These are phyloP conservation scores for Drosophila littoralis DNA, from an alignment of 1,140 invertebrate genomes.

Conservation along the genomic window DNA sequence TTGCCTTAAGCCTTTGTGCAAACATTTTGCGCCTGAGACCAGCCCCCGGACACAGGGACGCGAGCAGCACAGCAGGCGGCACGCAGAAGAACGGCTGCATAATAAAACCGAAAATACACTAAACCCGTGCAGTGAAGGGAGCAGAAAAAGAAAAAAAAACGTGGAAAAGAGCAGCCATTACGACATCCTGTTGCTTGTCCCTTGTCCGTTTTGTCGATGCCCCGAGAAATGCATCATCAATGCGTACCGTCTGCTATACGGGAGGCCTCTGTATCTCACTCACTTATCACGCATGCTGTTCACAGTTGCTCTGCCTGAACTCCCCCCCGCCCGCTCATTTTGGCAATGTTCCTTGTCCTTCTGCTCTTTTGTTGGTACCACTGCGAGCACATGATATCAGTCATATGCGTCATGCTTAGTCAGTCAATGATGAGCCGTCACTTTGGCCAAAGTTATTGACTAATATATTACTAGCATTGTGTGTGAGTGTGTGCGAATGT, in stretches of 20 bases:
- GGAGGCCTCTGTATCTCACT: conserved; percentile 13
- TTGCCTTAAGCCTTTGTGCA: conserved; percentile 83
- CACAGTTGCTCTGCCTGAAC: neutral
- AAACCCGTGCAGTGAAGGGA: conserved; percentile 43
- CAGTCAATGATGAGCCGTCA: conserved; percentile 47
- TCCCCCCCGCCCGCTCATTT: neutral
- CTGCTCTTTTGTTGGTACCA: conserved; percentile 21
- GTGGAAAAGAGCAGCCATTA: conserved; percentile 51
- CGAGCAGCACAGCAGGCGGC: conserved; percentile 5
- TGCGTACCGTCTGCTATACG: conserved; percentile 30
- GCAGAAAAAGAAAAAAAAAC: conserved; percentile 22
- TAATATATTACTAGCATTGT: conserved; percentile 24
- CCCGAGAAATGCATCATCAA: conserved; percentile 75
- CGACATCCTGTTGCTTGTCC: conserved; percentile 17
- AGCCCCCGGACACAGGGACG: conserved; percentile 34
- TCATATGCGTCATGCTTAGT: conserved; percentile 61
- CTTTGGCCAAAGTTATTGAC: conserved; percentile 31
- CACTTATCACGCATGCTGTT: conserved; percentile 47
- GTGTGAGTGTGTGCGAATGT: neutral
- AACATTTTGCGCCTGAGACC: conserved; percentile 76
- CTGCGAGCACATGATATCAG: conserved; percentile 36
- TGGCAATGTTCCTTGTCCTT: neutral
- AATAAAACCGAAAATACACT: conserved; percentile 67
- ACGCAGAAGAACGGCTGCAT: conserved; percentile 57
- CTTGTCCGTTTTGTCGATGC: conserved; percentile 21